Evolutionary conservation across 2,888 invertebrate species (phyloP), one percentile per base, ranked within the genome.

Genomic region (Volucella zonaria): DNA sequence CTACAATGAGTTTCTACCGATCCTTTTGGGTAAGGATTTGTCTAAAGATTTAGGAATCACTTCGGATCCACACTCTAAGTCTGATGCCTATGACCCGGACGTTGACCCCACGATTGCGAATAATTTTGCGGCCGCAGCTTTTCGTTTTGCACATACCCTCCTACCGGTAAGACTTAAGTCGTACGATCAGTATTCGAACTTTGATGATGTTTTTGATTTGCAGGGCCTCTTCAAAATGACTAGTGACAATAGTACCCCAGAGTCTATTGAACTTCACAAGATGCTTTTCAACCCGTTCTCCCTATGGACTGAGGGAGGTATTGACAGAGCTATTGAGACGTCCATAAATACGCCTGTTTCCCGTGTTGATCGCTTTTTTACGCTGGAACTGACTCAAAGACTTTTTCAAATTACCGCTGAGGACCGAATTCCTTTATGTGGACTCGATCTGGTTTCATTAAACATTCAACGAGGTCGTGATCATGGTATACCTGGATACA

Each of bases 381-480:
- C 91, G 0, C 62, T 88, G 31, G 92, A 92, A 82, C 86, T 92
- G 23, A 92, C 92, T 0, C 90, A 92, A 79, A 92, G 91, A 77
- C 88, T 92, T 0, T 92, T 92, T 59, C 89, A 90, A 71, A 89
- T 89, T 49, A 87, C 87, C 0, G 77, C 88, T 2, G 89, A 88
- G 12, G 89, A 89, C 51, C 87, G 70, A 42, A 6, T 89, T 23
- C 91, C 93, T 0, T 92, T 94, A 0, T 95, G 95, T 87, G 97
- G 97, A 0, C 92, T 97, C 75, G 97, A 98, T 93, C 92, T 97
- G 89, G 96, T 97, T 0, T 96, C 97, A 0, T 92, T 97, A 83
- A 97, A 97, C 91, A 96, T 98, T 88, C 97, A 98, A 91, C 94
- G 97, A 45, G 97, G 97, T 0, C 92, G 97, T 1, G 97, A 98